Conservation (phyloP, 2,888 invertebrate genomes). For the Sinelater perroti region DNA sequence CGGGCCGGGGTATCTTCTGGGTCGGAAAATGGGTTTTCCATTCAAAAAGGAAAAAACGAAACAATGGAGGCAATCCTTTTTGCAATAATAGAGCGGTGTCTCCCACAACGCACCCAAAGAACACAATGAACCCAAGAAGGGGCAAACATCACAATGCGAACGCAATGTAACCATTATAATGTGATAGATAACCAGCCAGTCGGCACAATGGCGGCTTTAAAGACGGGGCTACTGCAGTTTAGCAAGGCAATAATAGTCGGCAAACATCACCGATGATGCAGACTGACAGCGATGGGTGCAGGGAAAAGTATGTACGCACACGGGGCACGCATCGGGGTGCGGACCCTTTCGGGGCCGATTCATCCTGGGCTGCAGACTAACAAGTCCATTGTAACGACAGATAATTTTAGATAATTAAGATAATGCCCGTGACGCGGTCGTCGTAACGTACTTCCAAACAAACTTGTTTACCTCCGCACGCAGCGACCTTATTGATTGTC, state of each 20-base stretch:
- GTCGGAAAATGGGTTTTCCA: too few relatives aligned
- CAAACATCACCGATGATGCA: conserved; percentile 48
- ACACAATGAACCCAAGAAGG: conserved; percentile 39
- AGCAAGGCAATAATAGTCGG: conserved; percentile 49
- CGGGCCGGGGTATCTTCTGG: too few relatives aligned
- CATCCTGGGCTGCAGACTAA: conserved; percentile 32
- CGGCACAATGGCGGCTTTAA: conserved; percentile 45
- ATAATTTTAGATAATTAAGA: conserved; percentile 44
- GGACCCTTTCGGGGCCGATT: conserved; percentile 34
- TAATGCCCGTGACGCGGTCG: conserved; percentile 27
- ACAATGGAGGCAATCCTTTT: conserved; percentile 21
- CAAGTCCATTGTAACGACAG: conserved; percentile 43
- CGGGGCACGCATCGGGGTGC: conserved; percentile 25
- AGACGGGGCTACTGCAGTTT: conserved; percentile 47
- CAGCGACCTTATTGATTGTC: too few relatives aligned
- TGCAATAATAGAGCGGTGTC: conserved; percentile 38
- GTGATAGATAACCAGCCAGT: conserved; percentile 44
- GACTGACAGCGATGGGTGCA: conserved; percentile 46
- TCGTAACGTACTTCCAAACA: conserved; percentile 30
- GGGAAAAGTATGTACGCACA: conserved; percentile 29
- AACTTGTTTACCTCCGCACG: conserved; percentile 20
- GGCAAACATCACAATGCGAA: conserved; percentile 36
- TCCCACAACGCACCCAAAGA: conserved; percentile 41
- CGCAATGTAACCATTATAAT: conserved; percentile 47
- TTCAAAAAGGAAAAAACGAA: not conserved